Percentiles rank a stretch among this genome's conserved stretches.
Conservation (phyloP, 1,140 invertebrate genomes). For the Nasonia longicornis region DNA sequence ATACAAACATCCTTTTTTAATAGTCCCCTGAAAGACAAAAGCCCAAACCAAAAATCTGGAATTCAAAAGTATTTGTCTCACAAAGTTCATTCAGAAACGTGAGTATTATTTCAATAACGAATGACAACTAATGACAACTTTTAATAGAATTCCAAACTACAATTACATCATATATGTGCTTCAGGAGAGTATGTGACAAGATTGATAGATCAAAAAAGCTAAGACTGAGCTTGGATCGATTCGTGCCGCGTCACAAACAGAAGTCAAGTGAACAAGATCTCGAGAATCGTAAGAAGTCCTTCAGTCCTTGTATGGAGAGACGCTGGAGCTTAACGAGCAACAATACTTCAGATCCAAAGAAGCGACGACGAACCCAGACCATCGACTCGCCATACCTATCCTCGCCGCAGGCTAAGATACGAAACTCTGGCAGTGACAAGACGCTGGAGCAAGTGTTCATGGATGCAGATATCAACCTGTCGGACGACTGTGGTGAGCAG, state of each 20-base stretch:
- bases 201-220: conserved; percentile 63
- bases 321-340: conserved; percentile 61
- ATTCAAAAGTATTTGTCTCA: conserved; percentile 50
- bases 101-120: conserved; percentile 36
- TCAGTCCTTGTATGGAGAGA: conserved; percentile 55
- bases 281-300: conserved; percentile 48
- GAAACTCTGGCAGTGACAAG: conserved; percentile 46
- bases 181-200: conserved; percentile 55
- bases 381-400: conserved; percentile 49
- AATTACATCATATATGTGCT: conserved; percentile 33
- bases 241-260: conserved; percentile 59
- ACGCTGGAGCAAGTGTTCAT: conserved; percentile 58
- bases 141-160: not conserved
- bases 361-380: conserved; percentile 53
- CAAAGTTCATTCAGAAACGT: conserved; percentile 51
- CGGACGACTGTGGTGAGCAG: conserved; percentile 56
- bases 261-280: conserved; percentile 52
- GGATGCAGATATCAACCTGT: conserved; percentile 64
- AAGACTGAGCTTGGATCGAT: conserved; percentile 62
- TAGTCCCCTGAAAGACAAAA: conserved; percentile 54
- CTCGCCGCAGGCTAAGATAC: conserved; percentile 50
- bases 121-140: not conserved
- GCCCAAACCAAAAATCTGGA: conserved; percentile 52
- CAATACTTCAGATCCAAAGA: conserved; percentile 51
- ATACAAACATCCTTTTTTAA: conserved; percentile 24